These are phyloP conservation scores for Rotaria socialis DNA, from an alignment of 2,888 invertebrate species.

Conservation along the genomic window DNA sequence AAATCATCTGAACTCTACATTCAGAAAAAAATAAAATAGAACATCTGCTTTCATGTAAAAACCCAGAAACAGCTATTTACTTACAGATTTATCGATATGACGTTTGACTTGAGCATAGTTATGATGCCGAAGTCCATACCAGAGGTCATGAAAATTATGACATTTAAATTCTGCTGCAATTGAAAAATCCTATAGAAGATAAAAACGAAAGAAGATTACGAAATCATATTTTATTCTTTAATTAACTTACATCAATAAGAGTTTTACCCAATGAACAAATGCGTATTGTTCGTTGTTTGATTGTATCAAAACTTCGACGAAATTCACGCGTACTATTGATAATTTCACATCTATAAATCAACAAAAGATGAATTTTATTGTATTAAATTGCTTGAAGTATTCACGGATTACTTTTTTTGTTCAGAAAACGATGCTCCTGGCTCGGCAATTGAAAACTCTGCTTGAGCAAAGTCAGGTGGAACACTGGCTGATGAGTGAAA, in stretches of 20 bases:
- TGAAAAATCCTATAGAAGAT: slow-evolving; percentile 28
- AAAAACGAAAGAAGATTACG: no score
- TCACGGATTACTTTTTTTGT: neutral
- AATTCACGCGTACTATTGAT: slow-evolving; percentile 19
- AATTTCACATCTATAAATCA: neutral
- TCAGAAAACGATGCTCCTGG: neutral
- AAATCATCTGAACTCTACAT: neutral
- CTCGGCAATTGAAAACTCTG: neutral
- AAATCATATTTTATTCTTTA: neutral
- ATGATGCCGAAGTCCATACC: neutral
- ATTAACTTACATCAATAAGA: slow-evolving; percentile 5
- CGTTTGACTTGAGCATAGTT: neutral
- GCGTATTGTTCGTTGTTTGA: neutral
- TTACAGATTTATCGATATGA: neutral
- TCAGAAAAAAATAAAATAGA: neutral
- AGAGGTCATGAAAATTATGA: slow-evolving; percentile 3
- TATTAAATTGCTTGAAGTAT: no score
- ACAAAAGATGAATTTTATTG: neutral
- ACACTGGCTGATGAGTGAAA: neutral
- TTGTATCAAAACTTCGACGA: slow-evolving; percentile 16
- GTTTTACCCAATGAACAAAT: slow-evolving; percentile 6
- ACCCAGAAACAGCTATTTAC: neutral
- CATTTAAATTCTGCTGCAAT: slow-evolving; percentile 34
- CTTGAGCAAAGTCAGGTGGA: neutral
- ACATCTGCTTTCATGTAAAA: neutral